Base-by-base conservation (phyloP, 1,140 invertebrate genomes). In the Yoshiicerus persimilis region DNA sequence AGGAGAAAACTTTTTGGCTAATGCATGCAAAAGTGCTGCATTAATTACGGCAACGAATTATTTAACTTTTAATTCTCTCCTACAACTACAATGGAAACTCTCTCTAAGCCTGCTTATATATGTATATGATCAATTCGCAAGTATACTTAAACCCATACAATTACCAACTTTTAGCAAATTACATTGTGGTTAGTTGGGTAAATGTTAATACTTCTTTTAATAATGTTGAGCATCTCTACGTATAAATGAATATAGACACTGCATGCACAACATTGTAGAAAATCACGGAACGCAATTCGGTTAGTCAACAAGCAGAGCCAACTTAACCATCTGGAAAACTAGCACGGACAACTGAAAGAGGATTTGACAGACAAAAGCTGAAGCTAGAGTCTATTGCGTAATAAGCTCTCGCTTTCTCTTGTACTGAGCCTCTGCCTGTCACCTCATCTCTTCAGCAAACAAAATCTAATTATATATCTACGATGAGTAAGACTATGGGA, bases 401-500 rank as follows among this genome's bases (percentile, higher is more conserved):
- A 56, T n/a, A 56, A 56, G 20, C 47, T 56, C 47, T n/a, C 6
- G 1, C 47, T 56, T 16, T 56, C 47, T 16, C 47, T 56, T 47
- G 41, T 47, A n/a, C 20, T 56, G 16, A n/a, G 47, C 20, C 47
- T 56, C n/a, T 2, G 6, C 13, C 47, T 56, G 6, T n/a, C n/a
- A 56, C 20, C 20, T 56, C 47, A n/a, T 56, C 47, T 16, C 47
- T 56, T 89, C 88, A 84, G 86, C 84, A 90, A 89, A 90, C 87
- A 87, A 87, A 90, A 89, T 86, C 91, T 91, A 88, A 88, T 91
- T 89, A 87, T 87, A 89, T 84, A 77, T 75, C 47, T 88, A 88
- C 47, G 88, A 86, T 5, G 47, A 56, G n/a, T 6, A n/a, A 56
- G n/a, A 56, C 16, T n/a, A 16, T n/a, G 16, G n/a, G 47, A 56